Conservation (phyloP, 2,113 vertebrate genomes). For the Saccopteryx bilineata region DNA sequence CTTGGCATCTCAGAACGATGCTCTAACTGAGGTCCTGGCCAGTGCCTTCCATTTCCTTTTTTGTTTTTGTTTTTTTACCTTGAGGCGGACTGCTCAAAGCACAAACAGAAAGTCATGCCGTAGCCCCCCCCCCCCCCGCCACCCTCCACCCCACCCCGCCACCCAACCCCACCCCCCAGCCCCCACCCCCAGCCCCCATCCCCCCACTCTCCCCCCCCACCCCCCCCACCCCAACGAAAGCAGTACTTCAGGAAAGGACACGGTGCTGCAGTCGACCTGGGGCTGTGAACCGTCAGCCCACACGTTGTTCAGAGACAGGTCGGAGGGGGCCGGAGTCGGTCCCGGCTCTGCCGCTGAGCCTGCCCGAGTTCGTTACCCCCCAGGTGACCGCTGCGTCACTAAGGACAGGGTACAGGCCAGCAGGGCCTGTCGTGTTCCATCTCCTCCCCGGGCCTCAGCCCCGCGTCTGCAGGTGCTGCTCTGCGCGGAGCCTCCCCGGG, state of each 20-base stretch:
- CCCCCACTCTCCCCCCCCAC: not conserved
- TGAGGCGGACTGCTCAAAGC: conserved; percentile 66
- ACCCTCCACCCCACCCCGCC: too few relatives aligned
- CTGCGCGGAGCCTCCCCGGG: conserved; percentile 91
- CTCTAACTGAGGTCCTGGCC: too few relatives aligned
- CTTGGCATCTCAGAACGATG: too few relatives aligned
- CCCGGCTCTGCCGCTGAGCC: conserved; percentile 85
- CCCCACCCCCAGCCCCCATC: too few relatives aligned
- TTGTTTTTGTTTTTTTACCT: conserved; percentile 47
- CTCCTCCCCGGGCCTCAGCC: conserved; percentile 88
- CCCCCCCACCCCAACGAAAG: conserved; percentile 21
- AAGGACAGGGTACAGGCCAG: conserved; percentile 87
- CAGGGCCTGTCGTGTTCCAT: conserved; percentile 90
- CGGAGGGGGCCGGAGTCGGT: conserved; percentile 78
- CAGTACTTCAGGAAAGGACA: conserved; percentile 62
- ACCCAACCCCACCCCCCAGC: too few relatives aligned
- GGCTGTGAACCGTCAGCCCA: conserved; percentile 72
- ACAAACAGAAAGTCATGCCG: conserved; percentile 73
- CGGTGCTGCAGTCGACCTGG: conserved; percentile 59
- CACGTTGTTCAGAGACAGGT: conserved; percentile 81
- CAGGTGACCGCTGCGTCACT: conserved; percentile 84
- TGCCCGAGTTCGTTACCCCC: conserved; percentile 89
- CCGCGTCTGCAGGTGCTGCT: conserved; percentile 92
- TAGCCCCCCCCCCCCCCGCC: conserved; percentile 52
- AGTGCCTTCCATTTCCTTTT: too few relatives aligned